A percentile compares a stretch with the other conserved stretches of the same genome.
Conservation (phyloP, 2,888 invertebrate genomes). For the Coecobrya sp. region DNA sequence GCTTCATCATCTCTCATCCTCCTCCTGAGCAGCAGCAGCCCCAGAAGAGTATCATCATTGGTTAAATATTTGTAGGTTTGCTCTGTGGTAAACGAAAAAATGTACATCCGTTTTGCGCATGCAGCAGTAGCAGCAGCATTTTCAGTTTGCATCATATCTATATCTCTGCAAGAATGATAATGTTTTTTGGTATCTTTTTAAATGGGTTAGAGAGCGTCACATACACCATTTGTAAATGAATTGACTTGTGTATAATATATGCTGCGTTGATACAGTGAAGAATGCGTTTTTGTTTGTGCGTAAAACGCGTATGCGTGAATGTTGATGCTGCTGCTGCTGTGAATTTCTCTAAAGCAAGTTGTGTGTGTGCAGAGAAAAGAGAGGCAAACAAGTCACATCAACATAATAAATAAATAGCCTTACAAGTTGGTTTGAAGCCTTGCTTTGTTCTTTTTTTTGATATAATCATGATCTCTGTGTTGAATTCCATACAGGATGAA, state of each 20-base stretch:
- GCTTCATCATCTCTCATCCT: no score
- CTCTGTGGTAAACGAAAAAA: conserved; percentile 15
- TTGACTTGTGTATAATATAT: no score
- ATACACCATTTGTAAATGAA: no score
- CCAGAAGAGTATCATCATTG: background rate
- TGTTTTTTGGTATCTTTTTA: conserved; percentile 36
- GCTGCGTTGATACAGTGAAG: conserved; percentile 1
- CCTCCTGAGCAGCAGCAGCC: background rate
- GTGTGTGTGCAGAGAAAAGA: background rate
- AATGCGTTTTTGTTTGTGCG: conserved; percentile 79
- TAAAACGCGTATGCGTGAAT: conserved; percentile 51
- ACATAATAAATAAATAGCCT: conserved; percentile 50
- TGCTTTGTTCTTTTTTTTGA: background rate
- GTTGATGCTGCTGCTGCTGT: conserved; percentile 17
- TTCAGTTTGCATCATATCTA: background rate
- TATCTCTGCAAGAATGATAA: conserved; percentile 3
- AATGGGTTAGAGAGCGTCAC: background rate
- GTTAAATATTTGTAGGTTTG: conserved; percentile 37
- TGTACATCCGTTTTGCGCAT: conserved; percentile 52
- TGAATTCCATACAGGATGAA: conserved; percentile 40
- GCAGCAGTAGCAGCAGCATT: no score
- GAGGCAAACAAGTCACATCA: conserved; percentile 55
- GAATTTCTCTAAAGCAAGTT: conserved; percentile 61
- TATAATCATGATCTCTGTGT: background rate
- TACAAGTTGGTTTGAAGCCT: conserved; percentile 34